phyloP scores from a whole-genome alignment of 1,140 invertebrate genomes.

The Drosophila lowei region DNA sequence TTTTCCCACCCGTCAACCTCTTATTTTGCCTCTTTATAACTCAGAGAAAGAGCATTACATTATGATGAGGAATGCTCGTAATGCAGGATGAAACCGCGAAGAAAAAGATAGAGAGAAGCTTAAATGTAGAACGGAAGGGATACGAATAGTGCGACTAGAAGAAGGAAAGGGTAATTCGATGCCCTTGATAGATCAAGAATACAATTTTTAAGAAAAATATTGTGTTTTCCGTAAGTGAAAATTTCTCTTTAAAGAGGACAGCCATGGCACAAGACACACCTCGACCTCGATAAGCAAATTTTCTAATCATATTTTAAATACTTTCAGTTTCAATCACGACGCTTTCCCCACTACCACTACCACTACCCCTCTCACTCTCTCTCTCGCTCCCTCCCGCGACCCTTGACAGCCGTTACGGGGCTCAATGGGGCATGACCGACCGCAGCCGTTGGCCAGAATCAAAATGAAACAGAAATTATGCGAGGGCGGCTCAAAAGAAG shows the following conservation, averaged over 20 bases:
- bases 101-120: too few relatives aligned
- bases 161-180: too few relatives aligned
- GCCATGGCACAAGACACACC: background rate
- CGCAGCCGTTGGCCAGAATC: constrained; percentile 72
- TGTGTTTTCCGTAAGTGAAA: background rate
- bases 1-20: background rate
- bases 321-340: constrained; percentile 69
- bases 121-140: too few relatives aligned
- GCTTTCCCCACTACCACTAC: constrained; percentile 1
- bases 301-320: constrained; percentile 61
- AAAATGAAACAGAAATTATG: constrained; percentile 73
- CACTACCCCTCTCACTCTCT: background rate
- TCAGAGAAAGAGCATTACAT: too few relatives aligned
- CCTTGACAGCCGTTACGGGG: constrained; percentile 70
- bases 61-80: too few relatives aligned
- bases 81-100: too few relatives aligned
- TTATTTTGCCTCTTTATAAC: too few relatives aligned
- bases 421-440: constrained; percentile 70
- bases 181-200: too few relatives aligned
- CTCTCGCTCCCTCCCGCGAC: constrained; percentile 30
- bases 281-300: constrained; percentile 41
- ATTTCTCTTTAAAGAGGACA: constrained; percentile 11
- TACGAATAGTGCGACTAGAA: too few relatives aligned
- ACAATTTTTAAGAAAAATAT: too few relatives aligned
- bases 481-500: constrained; percentile 6